Conservation (phyloP, 2,888 invertebrate species). For the Nephrotoma guestfalica region DNA sequence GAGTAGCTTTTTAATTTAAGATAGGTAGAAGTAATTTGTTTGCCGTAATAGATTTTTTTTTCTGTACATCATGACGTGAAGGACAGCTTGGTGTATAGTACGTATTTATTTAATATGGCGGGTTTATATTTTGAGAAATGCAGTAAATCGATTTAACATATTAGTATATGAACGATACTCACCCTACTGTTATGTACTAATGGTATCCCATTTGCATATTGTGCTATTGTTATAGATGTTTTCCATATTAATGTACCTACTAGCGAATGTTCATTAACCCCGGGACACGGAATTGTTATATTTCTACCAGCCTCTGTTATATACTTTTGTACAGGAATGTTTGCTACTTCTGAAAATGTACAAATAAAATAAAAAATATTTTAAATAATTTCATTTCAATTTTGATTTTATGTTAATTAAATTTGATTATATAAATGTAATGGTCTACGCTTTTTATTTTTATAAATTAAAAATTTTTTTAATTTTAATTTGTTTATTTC, state of each 20-base stretch:
- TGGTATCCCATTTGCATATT: slow-evolving; percentile 33
- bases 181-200: slow-evolving; percentile 32
- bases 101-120: background rate
- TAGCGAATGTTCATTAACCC: slow-evolving; percentile 49
- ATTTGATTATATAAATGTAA: background rate
- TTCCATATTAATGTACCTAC: slow-evolving; percentile 49
- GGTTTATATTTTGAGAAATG: background rate
- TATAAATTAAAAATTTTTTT: background rate
- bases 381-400: background rate
- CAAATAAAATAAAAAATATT: slow-evolving; percentile 7
- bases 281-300: slow-evolving; percentile 49
- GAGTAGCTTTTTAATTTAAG: background rate
- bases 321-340: slow-evolving; percentile 41
- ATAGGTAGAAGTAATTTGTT: background rate
- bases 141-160: background rate
- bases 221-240: slow-evolving; percentile 28
- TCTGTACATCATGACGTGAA: background rate
- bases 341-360: slow-evolving; percentile 41
- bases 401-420: background rate
- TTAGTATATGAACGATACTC: slow-evolving; percentile 16
- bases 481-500: background rate
- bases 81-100: background rate
- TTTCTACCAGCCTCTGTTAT: slow-evolving; percentile 49
- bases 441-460: background rate
- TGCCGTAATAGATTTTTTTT: background rate